Evolutionary conservation across 1,140 invertebrate species (phyloP), one percentile per base, ranked within the genome.

Genomic region (Brachionus koreanus): DNA sequence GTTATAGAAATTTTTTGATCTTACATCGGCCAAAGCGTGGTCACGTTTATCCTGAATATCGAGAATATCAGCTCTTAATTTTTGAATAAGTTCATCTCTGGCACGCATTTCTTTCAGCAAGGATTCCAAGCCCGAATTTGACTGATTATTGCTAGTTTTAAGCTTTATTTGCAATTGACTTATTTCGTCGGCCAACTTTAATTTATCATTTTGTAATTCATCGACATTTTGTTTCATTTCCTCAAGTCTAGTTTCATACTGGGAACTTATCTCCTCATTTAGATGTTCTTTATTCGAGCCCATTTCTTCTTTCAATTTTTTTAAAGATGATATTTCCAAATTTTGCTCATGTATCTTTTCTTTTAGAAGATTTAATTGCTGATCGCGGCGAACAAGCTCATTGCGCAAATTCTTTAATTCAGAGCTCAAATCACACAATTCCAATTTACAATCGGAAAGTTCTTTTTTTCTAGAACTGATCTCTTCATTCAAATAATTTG

Each of bases 21-120:
- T 69, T 85, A 88, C 87, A 85, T 88, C 87, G 16, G 85, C 83
- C 0, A 87, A 83, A 16, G 85, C 85, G 76, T 84, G 84, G 52
- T 88, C 87, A 42, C 87, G 72, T 82, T 87, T 87, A 57, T 88
- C 87, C 77, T 87, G 87, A 3, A 88, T 76, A 74, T 82, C 84
- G 7, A 88, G 85, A 7, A 88, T 85, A 77, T 88, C 87, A 12
- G 84, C 82, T 57, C 87, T 83, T 19, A 88, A 83, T 83, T 86
- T 87, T 83, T 87, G 87, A 13, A 88, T 88, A 2, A 86, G 87
- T 39, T 88, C 87, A 82, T 87, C 87, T 46, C 86, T n/a, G 86
- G 83, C 16, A 87, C 86, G 10, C 85, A 87, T 83, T 87, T 88
- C 19, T 82, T 87, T 86, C 65, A 87, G 85, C 0, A 84, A 85